Conservation (phyloP, 2,888 invertebrate genomes). For the Notodonta ziczac region DNA sequence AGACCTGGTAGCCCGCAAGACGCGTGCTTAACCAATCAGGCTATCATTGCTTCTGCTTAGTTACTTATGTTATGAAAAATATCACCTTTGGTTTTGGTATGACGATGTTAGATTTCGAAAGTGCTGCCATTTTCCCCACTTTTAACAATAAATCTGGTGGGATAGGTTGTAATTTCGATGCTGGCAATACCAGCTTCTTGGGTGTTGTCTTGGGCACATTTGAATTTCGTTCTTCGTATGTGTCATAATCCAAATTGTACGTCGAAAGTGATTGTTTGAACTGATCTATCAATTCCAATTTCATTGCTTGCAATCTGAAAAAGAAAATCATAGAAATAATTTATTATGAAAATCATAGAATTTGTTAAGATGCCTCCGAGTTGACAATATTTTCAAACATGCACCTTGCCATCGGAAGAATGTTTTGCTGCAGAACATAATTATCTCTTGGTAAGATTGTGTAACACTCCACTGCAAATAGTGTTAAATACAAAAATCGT, state of each 20-base stretch:
- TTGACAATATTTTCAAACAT: no score
- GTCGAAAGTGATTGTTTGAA: conserved; percentile 48
- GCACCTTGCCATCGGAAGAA: no score
- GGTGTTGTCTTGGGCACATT: conserved; percentile 8
- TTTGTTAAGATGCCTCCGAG: no score
- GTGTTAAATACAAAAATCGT: no score
- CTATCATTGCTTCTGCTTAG: no score
- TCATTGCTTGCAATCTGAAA: conserved; percentile 60
- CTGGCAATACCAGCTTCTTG: conserved; percentile 65
- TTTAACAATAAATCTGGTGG: conserved; percentile 67
- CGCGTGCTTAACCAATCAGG: no score
- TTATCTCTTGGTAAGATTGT: no score
- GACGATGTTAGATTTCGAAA: conserved; percentile 25
- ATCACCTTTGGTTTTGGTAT: conserved; percentile 29
- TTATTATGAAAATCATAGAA: not conserved
- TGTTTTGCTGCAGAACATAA: no score
- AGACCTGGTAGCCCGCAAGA: no score
- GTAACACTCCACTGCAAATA: no score
- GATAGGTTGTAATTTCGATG: conserved; percentile 70
- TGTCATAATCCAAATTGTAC: conserved; percentile 47
- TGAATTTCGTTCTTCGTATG: conserved; percentile 26
- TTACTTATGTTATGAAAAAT: not conserved
- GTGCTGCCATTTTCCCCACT: conserved; percentile 42
- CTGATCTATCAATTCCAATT: conserved; percentile 43
- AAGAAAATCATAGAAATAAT: not conserved